A percentile compares a stretch with the other conserved stretches of the same genome.
Evolutionary conservation across 2,888 invertebrate species (phyloP).

Genomic region (Brachyptera putata): DNA sequence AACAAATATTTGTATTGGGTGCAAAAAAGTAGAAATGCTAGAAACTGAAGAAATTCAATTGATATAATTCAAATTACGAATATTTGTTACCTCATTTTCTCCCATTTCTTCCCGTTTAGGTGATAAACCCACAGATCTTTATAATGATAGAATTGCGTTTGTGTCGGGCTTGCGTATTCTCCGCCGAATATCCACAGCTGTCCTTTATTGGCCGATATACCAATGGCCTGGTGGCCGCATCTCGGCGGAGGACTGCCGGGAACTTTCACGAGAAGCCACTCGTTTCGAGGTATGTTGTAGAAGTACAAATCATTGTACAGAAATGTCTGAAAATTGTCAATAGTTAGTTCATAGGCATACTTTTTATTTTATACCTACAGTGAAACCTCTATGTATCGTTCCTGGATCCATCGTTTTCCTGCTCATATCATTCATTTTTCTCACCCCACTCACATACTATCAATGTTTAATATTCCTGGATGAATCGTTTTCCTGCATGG

Average conservation of each 20-base stretch:
- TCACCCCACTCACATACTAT: no score
- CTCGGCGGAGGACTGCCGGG: constrained; percentile 85
- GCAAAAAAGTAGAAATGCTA: no score
- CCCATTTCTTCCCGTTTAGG: constrained; percentile 73
- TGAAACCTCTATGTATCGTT: no score
- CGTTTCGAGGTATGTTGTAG: constrained; percentile 72
- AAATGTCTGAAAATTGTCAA: constrained; percentile 66
- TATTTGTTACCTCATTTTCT: constrained; percentile 56
- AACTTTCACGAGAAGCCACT: constrained; percentile 75
- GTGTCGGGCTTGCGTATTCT: constrained; percentile 85
- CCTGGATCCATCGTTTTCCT: no score
- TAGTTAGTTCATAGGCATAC: no score
- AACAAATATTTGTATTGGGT: no score
- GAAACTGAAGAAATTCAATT: no score
- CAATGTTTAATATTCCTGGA: no score
- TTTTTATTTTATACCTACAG: no score
- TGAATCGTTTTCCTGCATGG: no score
- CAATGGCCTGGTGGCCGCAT: constrained; percentile 82
- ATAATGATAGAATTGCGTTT: constrained; percentile 90
- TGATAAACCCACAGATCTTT: constrained; percentile 87
- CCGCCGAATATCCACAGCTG: constrained; percentile 82
- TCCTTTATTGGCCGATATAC: constrained; percentile 68
- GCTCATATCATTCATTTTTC: no score
- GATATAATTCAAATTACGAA: neutral
- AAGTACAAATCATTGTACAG: constrained; percentile 82